These are phyloP conservation scores for Muricea muricata DNA, from an alignment of 92 coral and sea anemone genomes.

Conservation along the genomic window DNA sequence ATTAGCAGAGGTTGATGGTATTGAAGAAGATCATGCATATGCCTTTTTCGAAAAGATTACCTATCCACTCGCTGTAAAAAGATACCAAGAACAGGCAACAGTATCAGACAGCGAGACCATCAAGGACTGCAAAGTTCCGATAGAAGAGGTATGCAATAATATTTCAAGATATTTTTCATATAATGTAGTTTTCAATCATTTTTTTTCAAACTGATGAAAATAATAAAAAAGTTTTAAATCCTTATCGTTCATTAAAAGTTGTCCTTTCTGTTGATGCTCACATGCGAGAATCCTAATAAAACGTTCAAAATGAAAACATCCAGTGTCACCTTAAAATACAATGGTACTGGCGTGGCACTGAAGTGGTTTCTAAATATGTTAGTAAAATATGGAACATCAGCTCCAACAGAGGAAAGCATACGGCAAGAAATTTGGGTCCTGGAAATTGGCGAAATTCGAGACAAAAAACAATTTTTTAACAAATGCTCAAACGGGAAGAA, in stretches of 20 bases:
- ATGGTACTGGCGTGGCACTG: background rate
- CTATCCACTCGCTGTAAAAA: background rate
- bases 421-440: background rate
- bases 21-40: background rate
- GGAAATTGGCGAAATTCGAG: background rate
- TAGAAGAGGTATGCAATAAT: background rate
- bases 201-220: no score
- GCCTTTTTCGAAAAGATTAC: background rate
- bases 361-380: background rate
- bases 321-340: background rate
- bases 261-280: no score
- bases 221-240: no score
- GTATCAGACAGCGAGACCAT: background rate
- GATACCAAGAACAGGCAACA: background rate
- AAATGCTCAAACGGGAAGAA: slow-evolving; percentile 4
- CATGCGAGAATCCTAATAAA: background rate
- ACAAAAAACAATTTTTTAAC: slow-evolving; percentile 8
- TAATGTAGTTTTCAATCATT: no score
- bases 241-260: no score
- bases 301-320: background rate
- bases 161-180: no score
- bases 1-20: background rate
- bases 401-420: background rate
- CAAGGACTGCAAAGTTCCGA: background rate
- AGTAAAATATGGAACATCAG: background rate